These are phyloP conservation scores for Microplitis deprimator DNA, from an alignment of 2,888 invertebrate species.

Conservation along the genomic window DNA sequence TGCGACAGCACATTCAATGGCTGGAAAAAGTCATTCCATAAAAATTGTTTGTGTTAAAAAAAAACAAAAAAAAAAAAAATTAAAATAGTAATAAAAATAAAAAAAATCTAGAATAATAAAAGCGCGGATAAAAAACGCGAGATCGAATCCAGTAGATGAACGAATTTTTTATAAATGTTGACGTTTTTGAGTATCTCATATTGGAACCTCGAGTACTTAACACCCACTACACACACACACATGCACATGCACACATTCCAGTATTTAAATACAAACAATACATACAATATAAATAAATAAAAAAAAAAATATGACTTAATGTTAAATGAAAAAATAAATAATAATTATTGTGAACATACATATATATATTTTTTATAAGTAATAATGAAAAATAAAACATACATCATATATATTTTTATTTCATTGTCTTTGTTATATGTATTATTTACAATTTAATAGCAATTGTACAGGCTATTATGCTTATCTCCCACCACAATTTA, in stretches of 20 bases:
- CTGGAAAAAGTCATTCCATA: slow-evolving; percentile 13
- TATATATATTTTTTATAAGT: background rate
- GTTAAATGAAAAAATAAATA: too few relatives aligned
- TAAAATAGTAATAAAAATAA: slow-evolving; percentile 11
- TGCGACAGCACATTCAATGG: slow-evolving; percentile 9
- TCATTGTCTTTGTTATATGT: slow-evolving; percentile 3
- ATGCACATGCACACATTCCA: background rate
- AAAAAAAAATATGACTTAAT: background rate
- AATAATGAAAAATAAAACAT: background rate
- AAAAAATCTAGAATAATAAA: slow-evolving; percentile 19
- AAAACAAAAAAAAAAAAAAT: background rate
- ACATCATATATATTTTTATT: slow-evolving; percentile 4
- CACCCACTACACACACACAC: background rate
- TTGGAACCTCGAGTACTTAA: background rate
- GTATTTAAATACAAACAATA: too few relatives aligned
- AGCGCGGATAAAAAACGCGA: background rate
- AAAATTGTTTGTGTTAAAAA: slow-evolving; percentile 27
- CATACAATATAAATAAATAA: background rate
- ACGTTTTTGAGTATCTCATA: slow-evolving; percentile 11
- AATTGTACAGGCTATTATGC: slow-evolving; percentile 46
- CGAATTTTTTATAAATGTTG: slow-evolving; percentile 23
- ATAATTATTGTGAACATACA: too few relatives aligned
- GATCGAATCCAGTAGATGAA: slow-evolving; percentile 23
- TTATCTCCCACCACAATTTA: slow-evolving; percentile 63
- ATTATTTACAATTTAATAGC: slow-evolving; percentile 30